Conservation (phyloP, 2,888 invertebrate genomes). For the Cyaniris semiargus region DNA sequence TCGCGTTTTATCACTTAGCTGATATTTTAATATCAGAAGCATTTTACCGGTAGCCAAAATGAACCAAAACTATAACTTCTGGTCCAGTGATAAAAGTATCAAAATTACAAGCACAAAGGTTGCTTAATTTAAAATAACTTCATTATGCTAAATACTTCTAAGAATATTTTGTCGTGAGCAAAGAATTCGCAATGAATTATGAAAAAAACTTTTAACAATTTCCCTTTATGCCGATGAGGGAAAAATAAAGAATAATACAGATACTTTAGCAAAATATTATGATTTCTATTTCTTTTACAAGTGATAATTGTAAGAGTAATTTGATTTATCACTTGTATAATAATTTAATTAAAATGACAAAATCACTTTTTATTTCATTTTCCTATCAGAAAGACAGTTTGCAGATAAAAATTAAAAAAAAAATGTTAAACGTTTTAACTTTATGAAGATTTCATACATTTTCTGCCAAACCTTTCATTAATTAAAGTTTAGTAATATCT, state of each 20-base stretch:
- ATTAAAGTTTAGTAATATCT: too few relatives aligned
- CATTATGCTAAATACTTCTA: conserved; percentile 18
- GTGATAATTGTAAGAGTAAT: too few relatives aligned
- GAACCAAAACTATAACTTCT: neutral
- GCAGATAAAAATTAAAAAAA: too few relatives aligned
- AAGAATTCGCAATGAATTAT: conserved; percentile 20
- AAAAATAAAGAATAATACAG: neutral
- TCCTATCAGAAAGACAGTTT: too few relatives aligned
- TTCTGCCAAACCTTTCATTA: too few relatives aligned
- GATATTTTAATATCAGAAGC: neutral
- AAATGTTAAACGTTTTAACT: too few relatives aligned
- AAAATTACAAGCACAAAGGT: neutral
- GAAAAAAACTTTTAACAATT: conserved; percentile 1
- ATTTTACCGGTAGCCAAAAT: neutral
- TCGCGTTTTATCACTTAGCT: neutral
- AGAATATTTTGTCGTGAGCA: conserved; percentile 17
- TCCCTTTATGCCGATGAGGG: neutral
- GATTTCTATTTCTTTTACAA: too few relatives aligned
- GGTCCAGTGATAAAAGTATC: neutral
- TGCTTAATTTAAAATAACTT: conserved; percentile 20
- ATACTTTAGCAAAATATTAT: neutral
- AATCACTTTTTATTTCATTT: too few relatives aligned
- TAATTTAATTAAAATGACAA: too few relatives aligned
- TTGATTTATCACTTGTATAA: too few relatives aligned
- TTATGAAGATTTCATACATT: too few relatives aligned